A percentile compares a stretch with the other conserved stretches of the same genome.
phyloP scores from a whole-genome alignment of 2,888 invertebrate genomes.

The Pecten maximus region DNA sequence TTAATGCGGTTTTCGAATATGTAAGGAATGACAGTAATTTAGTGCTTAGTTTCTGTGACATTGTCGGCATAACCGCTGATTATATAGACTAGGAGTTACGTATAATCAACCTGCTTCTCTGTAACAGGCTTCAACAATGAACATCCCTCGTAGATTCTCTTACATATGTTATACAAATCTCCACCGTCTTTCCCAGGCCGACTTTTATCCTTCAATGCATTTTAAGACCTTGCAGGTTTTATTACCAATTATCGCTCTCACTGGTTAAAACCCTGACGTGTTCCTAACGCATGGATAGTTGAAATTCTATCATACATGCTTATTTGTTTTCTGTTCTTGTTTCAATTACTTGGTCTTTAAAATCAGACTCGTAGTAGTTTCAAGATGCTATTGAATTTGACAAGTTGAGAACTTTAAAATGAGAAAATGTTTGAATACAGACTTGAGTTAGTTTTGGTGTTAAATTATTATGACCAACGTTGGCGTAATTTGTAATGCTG shows the following conservation, averaged over 20 bases:
- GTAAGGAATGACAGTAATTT: not conserved
- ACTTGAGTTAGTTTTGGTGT: not conserved
- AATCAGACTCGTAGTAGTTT: not conserved
- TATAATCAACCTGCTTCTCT: not conserved
- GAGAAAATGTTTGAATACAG: not conserved
- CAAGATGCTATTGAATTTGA: not conserved
- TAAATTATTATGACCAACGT: not conserved
- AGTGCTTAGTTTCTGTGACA: not conserved
- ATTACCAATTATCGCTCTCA: slow-evolving; percentile 9
- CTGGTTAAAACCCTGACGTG: not conserved
- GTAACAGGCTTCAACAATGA: not conserved
- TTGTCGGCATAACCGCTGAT: not conserved
- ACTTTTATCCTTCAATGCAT: slow-evolving; percentile 28
- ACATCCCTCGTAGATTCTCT: not conserved
- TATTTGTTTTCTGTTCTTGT: slow-evolving; percentile 20
- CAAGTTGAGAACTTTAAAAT: not conserved
- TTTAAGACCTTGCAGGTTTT: slow-evolving; percentile 20
- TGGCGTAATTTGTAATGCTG: not conserved
- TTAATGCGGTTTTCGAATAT: not conserved
- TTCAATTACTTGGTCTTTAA: slow-evolving; percentile 32
- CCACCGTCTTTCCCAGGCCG: not conserved
- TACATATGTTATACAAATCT: not conserved
- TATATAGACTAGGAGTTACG: not conserved
- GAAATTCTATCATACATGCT: slow-evolving; percentile 7
- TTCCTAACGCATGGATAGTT: slow-evolving; percentile 5